Evolutionary conservation across 2,113 vertebrate genomes (phyloP).

Genomic region (Chamaea fasciata): DNA sequence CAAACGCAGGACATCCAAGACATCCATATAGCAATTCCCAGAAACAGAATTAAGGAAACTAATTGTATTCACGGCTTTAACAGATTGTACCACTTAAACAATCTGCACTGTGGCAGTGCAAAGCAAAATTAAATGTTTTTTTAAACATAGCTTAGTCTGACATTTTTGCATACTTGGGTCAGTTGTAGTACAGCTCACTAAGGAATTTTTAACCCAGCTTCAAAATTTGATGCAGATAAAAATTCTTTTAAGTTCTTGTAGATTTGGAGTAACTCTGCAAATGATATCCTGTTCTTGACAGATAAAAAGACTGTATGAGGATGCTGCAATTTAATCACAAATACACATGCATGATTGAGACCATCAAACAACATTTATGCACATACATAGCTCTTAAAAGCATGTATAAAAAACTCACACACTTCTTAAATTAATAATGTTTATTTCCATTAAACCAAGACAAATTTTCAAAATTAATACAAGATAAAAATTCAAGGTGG

Average conservation of each 20-base stretch:
- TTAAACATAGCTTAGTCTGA: not conserved
- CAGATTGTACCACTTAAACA: not conserved
- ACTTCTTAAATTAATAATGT: slow-evolving; percentile 36
- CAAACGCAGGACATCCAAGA: not conserved
- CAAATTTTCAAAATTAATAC: slow-evolving; percentile 50
- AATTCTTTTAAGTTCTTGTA: not conserved
- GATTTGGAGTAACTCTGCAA: not conserved
- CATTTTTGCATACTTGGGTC: not conserved
- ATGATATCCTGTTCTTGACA: not conserved
- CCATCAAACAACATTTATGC: not conserved
- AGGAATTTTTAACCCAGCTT: not conserved
- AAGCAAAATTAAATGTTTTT: not conserved
- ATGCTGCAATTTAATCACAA: slow-evolving; percentile 32
- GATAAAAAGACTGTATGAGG: not conserved
- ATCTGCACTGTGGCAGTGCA: not conserved
- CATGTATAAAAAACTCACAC: not conserved
- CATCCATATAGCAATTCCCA: not conserved
- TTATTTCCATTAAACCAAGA: slow-evolving; percentile 68
- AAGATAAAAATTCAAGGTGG: slow-evolving; percentile 33
- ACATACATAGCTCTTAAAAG: not conserved
- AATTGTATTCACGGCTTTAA: not conserved
- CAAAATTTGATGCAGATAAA: not conserved
- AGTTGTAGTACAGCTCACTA: not conserved
- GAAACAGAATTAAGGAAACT: not conserved
- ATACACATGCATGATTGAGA: not conserved